Conservation (phyloP, 2,888 invertebrate genomes). For the Yponomeuta evonymella region DNA sequence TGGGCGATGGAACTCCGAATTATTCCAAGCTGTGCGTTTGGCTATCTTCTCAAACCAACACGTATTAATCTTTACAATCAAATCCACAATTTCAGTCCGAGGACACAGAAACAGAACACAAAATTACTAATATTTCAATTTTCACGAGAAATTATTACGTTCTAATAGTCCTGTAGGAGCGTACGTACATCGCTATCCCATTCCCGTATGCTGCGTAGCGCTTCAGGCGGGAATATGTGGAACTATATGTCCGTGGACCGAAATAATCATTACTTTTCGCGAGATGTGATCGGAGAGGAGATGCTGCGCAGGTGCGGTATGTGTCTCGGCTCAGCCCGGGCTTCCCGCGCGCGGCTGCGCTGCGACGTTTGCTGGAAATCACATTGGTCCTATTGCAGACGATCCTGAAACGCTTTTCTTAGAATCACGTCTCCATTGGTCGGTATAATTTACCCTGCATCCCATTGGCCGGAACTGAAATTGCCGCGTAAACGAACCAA, state of each 20-base stretch:
- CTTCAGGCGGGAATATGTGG: constrained; percentile 61
- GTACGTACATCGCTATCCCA: constrained; percentile 52
- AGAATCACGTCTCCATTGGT: constrained; percentile 45
- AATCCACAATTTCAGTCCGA: constrained; percentile 20
- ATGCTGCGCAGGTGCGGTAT: constrained; percentile 65
- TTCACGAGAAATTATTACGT: constrained; percentile 45
- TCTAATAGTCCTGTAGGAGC: constrained; percentile 54
- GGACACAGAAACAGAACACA: constrained; percentile 15
- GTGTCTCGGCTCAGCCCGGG: constrained; percentile 57
- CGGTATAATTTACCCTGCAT: constrained; percentile 24
- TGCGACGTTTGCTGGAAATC: constrained; percentile 54
- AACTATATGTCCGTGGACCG: constrained; percentile 66
- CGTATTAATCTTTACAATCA: not conserved
- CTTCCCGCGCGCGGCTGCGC: constrained; percentile 64
- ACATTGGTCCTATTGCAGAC: constrained; percentile 57
- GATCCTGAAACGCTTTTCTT: constrained; percentile 40
- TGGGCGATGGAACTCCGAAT: constrained; percentile 35
- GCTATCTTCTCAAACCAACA: not conserved
- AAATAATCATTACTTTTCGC: constrained; percentile 77
- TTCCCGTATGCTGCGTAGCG: constrained; percentile 51
- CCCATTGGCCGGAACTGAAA: constrained; percentile 44
- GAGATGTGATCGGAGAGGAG: constrained; percentile 69
- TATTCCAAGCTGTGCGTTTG: not conserved
- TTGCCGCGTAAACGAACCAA: constrained; percentile 57
- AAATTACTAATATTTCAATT: constrained; percentile 42